phyloP scores from a whole-genome alignment of 1,140 invertebrate genomes.

The Zophobas atratus region DNA sequence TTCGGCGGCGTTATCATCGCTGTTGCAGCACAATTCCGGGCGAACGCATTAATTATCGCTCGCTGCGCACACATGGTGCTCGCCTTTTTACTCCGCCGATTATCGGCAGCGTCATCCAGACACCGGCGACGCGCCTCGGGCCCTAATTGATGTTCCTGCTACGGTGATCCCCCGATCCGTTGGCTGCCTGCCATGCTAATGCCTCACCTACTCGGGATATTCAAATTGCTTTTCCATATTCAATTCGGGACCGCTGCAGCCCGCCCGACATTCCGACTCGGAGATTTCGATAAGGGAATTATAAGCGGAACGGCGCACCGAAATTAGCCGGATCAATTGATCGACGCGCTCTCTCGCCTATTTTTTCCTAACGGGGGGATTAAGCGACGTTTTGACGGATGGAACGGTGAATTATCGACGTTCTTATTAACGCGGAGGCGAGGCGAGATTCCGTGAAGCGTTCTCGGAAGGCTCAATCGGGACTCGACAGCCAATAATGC shows the following conservation, averaged over 20 bases:
- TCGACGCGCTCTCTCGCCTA: conserved; percentile 2
- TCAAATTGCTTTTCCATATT: conserved; percentile 50
- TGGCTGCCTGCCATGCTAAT: conserved; percentile 44
- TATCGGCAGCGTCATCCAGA: conserved; percentile 28
- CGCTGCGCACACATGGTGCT: conserved; percentile 37
- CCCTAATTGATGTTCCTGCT: conserved; percentile 37
- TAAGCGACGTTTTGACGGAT: conserved; percentile 6
- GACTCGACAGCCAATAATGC: too few relatives aligned
- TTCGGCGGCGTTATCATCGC: conserved; percentile 34
- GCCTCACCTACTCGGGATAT: conserved; percentile 45
- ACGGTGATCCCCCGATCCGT: conserved; percentile 12
- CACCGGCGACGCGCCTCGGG: conserved; percentile 24
- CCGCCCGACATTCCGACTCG: conserved; percentile 9
- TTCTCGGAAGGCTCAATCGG: too few relatives aligned
- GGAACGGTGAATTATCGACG: conserved; percentile 7
- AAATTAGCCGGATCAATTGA: conserved; percentile 41
- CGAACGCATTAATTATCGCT: conserved; percentile 42
- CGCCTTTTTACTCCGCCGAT: conserved; percentile 18
- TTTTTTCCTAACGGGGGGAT: background rate
- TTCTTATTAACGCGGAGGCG: background rate
- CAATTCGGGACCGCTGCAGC: conserved; percentile 38
- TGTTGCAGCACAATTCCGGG: conserved; percentile 29
- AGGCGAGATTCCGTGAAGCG: too few relatives aligned
- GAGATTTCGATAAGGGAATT: conserved; percentile 48
- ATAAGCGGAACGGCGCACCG: conserved; percentile 33